Evolutionary conservation across 2,797 vertebrate species (phyloP).

Genomic region (Mormyrops boulengeri): DNA sequence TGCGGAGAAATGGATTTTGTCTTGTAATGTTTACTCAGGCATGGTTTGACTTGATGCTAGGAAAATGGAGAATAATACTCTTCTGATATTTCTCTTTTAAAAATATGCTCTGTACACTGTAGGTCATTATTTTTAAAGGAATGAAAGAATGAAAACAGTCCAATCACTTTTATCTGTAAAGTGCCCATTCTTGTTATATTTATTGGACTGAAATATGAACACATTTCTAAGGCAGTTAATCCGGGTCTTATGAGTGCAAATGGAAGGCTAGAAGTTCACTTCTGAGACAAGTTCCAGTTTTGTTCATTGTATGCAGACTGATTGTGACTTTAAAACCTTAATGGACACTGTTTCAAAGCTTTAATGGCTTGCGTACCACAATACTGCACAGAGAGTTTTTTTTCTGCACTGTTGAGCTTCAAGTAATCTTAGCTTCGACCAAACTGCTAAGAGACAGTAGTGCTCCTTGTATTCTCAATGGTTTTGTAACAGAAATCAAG

Average conservation of each 20-base stretch:
- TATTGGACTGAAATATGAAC: not conserved
- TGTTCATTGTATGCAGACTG: not conserved
- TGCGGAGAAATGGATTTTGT: not conserved
- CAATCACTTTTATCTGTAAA: not conserved
- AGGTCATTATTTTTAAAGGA: not conserved
- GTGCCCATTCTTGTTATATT: not conserved
- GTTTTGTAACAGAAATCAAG: not conserved
- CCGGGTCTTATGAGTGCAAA: not conserved
- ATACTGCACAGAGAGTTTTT: not conserved
- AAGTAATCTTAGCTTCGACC: not conserved
- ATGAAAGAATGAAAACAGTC: not conserved
- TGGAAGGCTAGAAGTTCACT: not conserved
- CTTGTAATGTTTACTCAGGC: not conserved
- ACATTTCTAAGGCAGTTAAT: conserved; percentile 3
- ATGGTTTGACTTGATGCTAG: not conserved
- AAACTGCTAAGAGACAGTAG: not conserved
- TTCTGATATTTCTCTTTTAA: conserved; percentile 1
- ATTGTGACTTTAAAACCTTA: not conserved
- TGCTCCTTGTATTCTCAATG: not conserved
- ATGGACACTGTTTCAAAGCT: not conserved
- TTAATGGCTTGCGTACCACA: not conserved
- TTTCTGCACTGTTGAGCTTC: not conserved
- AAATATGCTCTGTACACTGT: not conserved
- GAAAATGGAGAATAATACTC: not conserved
- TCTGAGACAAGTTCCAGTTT: not conserved